Evolutionary conservation across 92 coral and sea anemone genomes (phyloP), one percentile per base, ranked within the genome.

Genomic region (Palythoa caribaeorum): DNA sequence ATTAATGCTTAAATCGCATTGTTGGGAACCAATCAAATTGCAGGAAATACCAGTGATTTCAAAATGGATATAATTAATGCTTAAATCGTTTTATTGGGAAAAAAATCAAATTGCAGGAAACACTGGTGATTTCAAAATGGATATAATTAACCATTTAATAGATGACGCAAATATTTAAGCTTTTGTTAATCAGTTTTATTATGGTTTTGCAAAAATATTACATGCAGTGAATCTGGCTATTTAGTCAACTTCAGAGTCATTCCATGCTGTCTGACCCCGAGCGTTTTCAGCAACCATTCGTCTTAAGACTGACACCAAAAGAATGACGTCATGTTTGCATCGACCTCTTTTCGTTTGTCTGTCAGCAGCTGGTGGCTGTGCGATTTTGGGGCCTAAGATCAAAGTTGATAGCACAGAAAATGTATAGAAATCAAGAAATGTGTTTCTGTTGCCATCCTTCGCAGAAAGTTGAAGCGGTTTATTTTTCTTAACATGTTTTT

Each of bases 321-420:
- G 62, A 11, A 5, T 69, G 55, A 48, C 63, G 54, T 81, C 86
- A 66, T 65, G 35, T 48, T 47, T 19, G 44, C 59, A 68, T 44
- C 76, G 20, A 40, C 21, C 14, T 10, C 16, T 59, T 10, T 78
- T 60, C 52, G 35, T 21, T 8, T 2, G 76, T 20, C 10, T 40
- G 21, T 11, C 13, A 38, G 54, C n/a, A 1, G 20, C 44, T 47
- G 52, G 57, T 21, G 39, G 2, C 9, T 20, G 14, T 1, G 21
- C 10, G 19, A 4, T 47, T 47, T 44, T 37, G 16, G 86, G 76
- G 17, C 86, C 86, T 39, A 81, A 71, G 55, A 81, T 3, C n/a
- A 47, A 68, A 68, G 76, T 48, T 17, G 76, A 81, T 13, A 81
- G 17, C 9, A 81, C 75, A 51, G 76, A 53, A 48, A 81, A 81